Percentiles rank a stretch among this genome's conserved stretches.
These are phyloP conservation scores for Stylophora pistillata DNA, from an alignment of 64 coral and sea anemone genomes.

Conservation along the genomic window DNA sequence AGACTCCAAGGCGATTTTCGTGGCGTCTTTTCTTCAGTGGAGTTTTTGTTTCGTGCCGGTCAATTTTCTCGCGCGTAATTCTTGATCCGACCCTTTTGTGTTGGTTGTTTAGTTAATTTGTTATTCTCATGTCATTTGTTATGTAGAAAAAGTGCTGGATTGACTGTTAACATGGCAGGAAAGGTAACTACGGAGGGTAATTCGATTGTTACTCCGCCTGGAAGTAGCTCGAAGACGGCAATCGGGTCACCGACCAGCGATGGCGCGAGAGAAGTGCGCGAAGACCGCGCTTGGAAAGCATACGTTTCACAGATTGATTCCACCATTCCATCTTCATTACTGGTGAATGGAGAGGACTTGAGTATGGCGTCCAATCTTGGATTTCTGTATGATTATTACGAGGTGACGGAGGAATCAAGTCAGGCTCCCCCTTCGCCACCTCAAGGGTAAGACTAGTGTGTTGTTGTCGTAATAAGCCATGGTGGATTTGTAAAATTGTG, in stretches of 20 bases:
- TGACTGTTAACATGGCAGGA: slow-evolving; percentile 47
- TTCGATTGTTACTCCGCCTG: slow-evolving; percentile 79
- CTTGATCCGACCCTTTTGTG: slow-evolving; percentile 10
- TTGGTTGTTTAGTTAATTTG: neutral
- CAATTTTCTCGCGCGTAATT: slow-evolving; percentile 11
- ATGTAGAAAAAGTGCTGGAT: slow-evolving; percentile 24
- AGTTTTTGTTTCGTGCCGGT: neutral
- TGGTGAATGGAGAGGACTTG: slow-evolving; percentile 87
- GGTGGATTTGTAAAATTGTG: neutral
- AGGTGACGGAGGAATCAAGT: slow-evolving; percentile 83
- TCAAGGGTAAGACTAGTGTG: slow-evolving; percentile 62
- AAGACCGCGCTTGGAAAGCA: slow-evolving; percentile 89
- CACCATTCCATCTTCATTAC: slow-evolving; percentile 61
- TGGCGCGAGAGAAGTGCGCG: slow-evolving; percentile 44
- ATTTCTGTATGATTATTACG: slow-evolving; percentile 93
- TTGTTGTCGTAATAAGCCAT: neutral
- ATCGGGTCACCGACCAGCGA: slow-evolving; percentile 41
- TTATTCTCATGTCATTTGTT: neutral
- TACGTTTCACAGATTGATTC: slow-evolving; percentile 85
- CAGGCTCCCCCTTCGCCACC: slow-evolving; percentile 77
- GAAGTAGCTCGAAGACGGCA: slow-evolving; percentile 40
- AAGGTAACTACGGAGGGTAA: slow-evolving; percentile 62
- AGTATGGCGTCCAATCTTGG: slow-evolving; percentile 87
- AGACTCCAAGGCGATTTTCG: neutral
- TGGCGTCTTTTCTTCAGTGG: neutral